Evolutionary conservation across 2,888 invertebrate species (phyloP), one percentile per base, ranked within the genome.

Genomic region (Agrotis clavis): DNA sequence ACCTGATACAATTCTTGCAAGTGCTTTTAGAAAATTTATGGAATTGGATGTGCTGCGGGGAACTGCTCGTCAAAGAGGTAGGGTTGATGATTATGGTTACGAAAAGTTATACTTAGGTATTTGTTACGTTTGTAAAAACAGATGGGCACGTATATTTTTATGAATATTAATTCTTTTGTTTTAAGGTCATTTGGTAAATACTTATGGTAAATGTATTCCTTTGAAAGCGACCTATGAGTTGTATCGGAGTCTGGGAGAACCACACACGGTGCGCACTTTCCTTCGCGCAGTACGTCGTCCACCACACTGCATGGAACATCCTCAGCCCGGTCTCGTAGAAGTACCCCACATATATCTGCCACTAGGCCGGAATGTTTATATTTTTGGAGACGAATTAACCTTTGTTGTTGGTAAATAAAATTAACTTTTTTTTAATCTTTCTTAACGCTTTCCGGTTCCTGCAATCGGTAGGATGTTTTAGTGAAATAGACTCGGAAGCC

Each of bases 1-100:
- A 76, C 93, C 92, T 2, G 94, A 95, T 78, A 97, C 97, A 47
- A 95, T 96, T 81, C 83, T 97, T 62, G 95, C 97, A n/a, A 90
- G 87, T 74, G 96, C 97, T 47, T 96, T 97, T 65, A 92, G 95
- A 84, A 92, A 88, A 57, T 97, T 97, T 81, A 94, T 97, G 91
- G 93, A 96, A 56, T 88, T 88, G 1, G 95, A 95, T 83, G 87
- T 97, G 67, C 92, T 97, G 78, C 94, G 95, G 4, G 92, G 94
- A 57, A 85, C 86, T 59, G 93, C 93, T 74, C 90, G 89, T 57
- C 92, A 92, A 82, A 93, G 88, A 90, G 96, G 97, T 97, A 88
- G 25, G 41, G 18, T 45, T 14, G 13, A 41, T 19, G 14, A n/a
- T n/a, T n/a, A n/a, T 47, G n/a, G 9, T 48, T 51, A 35, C 7